Evolutionary conservation across 1,140 invertebrate genomes (phyloP).

Genomic region (Lerema accius): DNA sequence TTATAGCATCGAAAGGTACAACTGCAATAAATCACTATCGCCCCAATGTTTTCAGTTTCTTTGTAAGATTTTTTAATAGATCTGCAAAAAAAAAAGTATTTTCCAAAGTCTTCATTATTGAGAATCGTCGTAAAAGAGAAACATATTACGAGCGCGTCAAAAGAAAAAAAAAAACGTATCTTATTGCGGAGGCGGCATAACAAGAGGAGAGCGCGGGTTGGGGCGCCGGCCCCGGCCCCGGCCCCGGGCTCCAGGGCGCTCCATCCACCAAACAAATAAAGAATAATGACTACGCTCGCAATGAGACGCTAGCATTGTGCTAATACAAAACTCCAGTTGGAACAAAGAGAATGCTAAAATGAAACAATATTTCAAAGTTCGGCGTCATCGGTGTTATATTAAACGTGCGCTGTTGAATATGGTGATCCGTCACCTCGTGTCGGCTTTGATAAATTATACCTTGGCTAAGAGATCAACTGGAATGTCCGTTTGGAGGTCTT

Average conservation of each 20-base stretch:
- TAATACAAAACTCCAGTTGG: conserved; percentile 9
- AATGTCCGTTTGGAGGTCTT: no score
- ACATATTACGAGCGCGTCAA: not conserved
- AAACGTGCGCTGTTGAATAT: conserved; percentile 23
- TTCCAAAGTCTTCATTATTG: not conserved
- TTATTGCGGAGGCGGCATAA: conserved; percentile 12
- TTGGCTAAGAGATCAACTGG: no score
- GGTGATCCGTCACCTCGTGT: not conserved
- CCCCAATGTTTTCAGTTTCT: no score
- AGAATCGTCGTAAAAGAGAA: not conserved
- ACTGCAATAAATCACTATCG: no score
- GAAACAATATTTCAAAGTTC: conserved; percentile 18
- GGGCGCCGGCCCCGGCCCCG: no score
- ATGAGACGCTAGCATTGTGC: conserved; percentile 18
- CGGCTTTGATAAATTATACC: no score
- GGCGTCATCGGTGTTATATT: conserved; percentile 5
- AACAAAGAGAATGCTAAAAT: conserved; percentile 21
- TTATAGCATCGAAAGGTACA: no score
- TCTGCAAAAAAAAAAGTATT: no score
- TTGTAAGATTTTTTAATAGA: no score
- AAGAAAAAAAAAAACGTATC: conserved; percentile 15
- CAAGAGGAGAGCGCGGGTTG: not conserved
- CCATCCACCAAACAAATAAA: conserved; percentile 18
- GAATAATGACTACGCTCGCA: conserved; percentile 3
- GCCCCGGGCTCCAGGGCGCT: no score